phyloP scores from a whole-genome alignment of 2,797 vertebrate genomes.

The Taeniopygia guttata region DNA sequence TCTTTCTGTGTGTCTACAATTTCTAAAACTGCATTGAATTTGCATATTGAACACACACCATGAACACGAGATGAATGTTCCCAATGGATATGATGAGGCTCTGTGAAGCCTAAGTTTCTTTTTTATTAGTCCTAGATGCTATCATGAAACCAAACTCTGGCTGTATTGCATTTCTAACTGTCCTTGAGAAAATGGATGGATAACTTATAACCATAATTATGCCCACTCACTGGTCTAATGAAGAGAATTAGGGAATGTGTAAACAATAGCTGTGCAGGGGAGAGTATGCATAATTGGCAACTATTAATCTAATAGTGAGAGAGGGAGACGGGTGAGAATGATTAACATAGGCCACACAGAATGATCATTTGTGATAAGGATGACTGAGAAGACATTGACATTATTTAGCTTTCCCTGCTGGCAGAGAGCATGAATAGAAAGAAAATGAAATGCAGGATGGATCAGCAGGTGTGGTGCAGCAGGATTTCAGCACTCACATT shows the following conservation, averaged over 20 bases:
- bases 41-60: background rate
- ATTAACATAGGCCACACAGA: conserved; percentile 65
- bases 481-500: background rate
- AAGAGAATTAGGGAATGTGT: conserved; percentile 71
- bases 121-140: background rate
- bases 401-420: conserved; percentile 46
- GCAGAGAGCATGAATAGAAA: conserved; percentile 19
- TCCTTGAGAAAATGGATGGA: conserved; percentile 67
- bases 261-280: conserved; percentile 63
- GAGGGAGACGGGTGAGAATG: conserved; percentile 38
- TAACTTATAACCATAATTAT: conserved; percentile 70
- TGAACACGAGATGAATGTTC: background rate
- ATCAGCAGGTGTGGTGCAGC: background rate
- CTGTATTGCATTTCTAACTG: conserved; percentile 54
- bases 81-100: background rate
- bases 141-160: background rate
- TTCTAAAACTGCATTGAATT: background rate
- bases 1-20: background rate
- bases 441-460: conserved; percentile 38
- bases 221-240: conserved; percentile 68
- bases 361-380: conserved; percentile 62
- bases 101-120: background rate
- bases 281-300: conserved; percentile 65
- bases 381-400: conserved; percentile 51
- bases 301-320: conserved; percentile 74